These are phyloP conservation scores for Trichoplax adhaerens DNA, from an alignment of 37 sponge, comb jelly and placozoan species.

Conservation along the genomic window DNA sequence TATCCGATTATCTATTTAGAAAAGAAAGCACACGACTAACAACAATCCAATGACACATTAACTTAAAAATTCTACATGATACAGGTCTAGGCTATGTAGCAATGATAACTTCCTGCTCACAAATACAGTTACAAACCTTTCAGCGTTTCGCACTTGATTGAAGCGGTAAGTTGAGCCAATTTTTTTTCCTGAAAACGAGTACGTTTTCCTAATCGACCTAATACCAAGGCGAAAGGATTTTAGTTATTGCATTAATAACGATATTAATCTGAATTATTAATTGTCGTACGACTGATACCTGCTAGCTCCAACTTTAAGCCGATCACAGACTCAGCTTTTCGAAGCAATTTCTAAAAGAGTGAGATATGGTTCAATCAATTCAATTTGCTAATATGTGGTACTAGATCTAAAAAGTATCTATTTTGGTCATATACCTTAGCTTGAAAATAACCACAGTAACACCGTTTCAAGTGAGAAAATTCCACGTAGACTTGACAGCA, in stretches of 20 bases:
- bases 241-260: not conserved
- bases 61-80: too few species aligned
- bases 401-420: not conserved
- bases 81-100: too few species aligned
- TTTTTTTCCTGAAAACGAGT: constrained; percentile 61
- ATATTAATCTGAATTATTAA: too few species aligned
- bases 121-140: too few species aligned
- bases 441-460: not conserved
- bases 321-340: constrained; percentile 14
- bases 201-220: constrained; percentile 70
- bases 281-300: constrained; percentile 3
- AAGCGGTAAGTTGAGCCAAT: constrained; percentile 57
- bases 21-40: too few species aligned
- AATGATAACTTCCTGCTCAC: too few species aligned
- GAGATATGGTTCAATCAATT: too few species aligned
- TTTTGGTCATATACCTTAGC: not conserved
- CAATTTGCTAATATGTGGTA: not conserved
- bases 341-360: constrained; percentile 20
- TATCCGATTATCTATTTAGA: too few species aligned
- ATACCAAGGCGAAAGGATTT: not conserved
- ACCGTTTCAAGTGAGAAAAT: not conserved
- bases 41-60: too few species aligned
- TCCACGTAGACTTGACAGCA: too few species aligned
- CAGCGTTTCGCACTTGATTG: too few species aligned
- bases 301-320: constrained; percentile 14